These are phyloP conservation scores for Xiphophorus maculatus DNA, from an alignment of 2,113 vertebrate genomes.

Conservation along the genomic window DNA sequence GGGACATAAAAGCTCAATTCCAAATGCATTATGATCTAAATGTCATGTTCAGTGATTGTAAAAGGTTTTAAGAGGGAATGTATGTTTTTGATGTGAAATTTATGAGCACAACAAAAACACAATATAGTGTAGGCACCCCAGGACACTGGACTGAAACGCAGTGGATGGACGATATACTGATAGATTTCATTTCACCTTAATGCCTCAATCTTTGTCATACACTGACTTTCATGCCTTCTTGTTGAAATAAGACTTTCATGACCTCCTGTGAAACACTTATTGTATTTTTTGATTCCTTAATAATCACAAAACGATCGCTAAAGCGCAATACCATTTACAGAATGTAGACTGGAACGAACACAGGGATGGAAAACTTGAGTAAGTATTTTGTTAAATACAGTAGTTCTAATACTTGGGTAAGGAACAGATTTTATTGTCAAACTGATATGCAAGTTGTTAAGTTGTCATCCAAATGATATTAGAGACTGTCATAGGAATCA, in stretches of 20 bases:
- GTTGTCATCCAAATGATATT: background rate
- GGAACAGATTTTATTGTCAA: background rate
- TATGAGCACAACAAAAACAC: too few relatives aligned
- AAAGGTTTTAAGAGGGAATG: background rate
- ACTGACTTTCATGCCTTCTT: too few relatives aligned
- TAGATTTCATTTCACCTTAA: too few relatives aligned
- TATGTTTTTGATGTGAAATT: constrained; percentile 8
- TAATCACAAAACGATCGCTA: too few relatives aligned
- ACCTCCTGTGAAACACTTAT: too few relatives aligned
- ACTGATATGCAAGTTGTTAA: background rate
- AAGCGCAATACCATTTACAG: too few relatives aligned
- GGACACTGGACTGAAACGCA: too few relatives aligned
- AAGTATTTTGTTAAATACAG: background rate
- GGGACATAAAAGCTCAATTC: background rate
- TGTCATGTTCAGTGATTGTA: background rate
- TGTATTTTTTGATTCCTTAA: too few relatives aligned
- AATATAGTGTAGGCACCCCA: too few relatives aligned
- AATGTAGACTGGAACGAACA: background rate
- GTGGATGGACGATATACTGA: too few relatives aligned
- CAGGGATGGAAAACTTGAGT: background rate
- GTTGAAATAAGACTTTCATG: too few relatives aligned
- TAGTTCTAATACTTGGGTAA: background rate
- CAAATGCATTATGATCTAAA: background rate
- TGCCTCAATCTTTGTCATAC: too few relatives aligned
- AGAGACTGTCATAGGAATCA: background rate